These are phyloP conservation scores for Steinernema feltiae DNA, from an alignment of 1,140 invertebrate species.

Conservation along the genomic window DNA sequence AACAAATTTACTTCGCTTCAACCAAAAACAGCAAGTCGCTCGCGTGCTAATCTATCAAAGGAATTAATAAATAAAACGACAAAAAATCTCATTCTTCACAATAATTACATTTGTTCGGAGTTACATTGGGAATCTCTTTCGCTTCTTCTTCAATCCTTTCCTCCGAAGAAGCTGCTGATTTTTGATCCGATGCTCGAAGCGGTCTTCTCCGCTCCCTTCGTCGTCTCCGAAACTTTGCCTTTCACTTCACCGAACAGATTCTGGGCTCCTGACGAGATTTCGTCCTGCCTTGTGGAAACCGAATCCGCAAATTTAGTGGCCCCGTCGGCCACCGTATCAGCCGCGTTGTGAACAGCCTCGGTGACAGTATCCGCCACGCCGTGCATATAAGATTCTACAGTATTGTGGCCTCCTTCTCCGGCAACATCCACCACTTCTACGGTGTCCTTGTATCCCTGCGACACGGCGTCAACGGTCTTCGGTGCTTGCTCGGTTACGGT, in stretches of 20 bases:
- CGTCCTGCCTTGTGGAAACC: background rate
- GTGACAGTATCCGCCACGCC: background rate
- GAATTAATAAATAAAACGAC: background rate
- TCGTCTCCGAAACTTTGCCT: background rate
- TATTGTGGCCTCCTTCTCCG: background rate
- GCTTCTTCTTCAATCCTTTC: background rate
- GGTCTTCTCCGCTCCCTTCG: background rate
- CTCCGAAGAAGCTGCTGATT: background rate
- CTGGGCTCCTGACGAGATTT: background rate
- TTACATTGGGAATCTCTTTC: background rate
- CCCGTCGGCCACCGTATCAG: background rate
- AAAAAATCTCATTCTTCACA: background rate
- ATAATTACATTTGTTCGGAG: background rate
- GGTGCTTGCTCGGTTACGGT: background rate
- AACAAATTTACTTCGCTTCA: slow-evolving; percentile 2
- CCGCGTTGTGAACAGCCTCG: background rate
- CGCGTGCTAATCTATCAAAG: background rate
- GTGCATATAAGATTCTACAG: background rate
- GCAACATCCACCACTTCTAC: background rate
- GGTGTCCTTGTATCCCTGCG: background rate
- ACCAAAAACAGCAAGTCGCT: background rate
- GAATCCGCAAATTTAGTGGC: background rate
- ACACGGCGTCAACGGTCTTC: background rate
- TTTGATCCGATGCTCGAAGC: background rate
- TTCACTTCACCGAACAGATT: background rate